Evolutionary conservation across 2,797 vertebrate genomes (phyloP).

Genomic region (Lacerta bilineata): DNA sequence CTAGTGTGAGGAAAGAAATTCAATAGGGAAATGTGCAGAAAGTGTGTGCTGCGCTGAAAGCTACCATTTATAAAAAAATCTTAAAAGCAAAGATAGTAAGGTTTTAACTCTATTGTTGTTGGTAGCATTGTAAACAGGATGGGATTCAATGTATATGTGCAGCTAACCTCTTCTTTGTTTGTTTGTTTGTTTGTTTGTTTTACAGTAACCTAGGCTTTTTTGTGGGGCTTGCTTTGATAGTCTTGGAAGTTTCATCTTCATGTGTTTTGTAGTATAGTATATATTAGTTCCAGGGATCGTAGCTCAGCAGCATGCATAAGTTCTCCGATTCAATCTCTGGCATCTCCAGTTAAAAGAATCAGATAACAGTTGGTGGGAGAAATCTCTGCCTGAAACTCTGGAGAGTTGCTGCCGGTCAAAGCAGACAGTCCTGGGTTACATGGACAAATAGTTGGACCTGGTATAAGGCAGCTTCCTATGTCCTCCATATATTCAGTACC

Average conservation of each 20-base stretch:
- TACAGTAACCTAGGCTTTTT: background rate
- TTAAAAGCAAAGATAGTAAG: background rate
- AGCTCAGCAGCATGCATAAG: background rate
- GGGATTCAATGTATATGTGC: background rate
- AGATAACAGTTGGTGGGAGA: too few relatives aligned
- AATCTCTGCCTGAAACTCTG: background rate
- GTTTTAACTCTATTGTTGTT: background rate
- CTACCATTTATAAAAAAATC: background rate
- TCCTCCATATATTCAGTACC: background rate
- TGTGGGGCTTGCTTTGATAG: background rate
- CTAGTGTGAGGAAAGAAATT: background rate
- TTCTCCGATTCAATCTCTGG: too few relatives aligned
- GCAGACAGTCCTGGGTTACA: too few relatives aligned
- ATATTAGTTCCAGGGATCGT: background rate
- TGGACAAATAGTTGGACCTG: background rate
- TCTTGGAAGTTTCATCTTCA: background rate
- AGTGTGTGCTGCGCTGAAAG: too few relatives aligned
- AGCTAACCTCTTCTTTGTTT: background rate
- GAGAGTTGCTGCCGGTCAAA: background rate
- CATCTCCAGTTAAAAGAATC: too few relatives aligned
- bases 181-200: background rate
- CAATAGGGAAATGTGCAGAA: background rate
- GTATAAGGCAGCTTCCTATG: background rate
- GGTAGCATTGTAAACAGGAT: background rate
- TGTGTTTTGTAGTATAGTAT: background rate